These are phyloP conservation scores for Megaustenia siamemsis DNA, from an alignment of 2,888 invertebrate species.

Conservation along the genomic window DNA sequence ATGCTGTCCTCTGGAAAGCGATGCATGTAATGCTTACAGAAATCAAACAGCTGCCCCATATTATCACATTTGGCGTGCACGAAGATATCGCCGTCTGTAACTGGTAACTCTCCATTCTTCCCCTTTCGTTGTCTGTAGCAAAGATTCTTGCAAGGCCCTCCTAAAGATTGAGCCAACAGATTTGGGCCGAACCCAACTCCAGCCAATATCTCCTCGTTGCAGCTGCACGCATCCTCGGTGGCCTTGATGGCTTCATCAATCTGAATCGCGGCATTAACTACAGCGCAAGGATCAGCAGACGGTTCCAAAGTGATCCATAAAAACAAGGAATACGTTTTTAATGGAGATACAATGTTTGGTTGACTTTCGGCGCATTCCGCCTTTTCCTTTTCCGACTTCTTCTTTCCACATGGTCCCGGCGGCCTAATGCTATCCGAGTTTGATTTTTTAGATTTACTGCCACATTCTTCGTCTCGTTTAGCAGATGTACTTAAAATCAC, in stretches of 20 bases:
- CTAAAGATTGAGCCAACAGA: slow-evolving; percentile 45
- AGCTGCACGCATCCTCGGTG: slow-evolving; percentile 16
- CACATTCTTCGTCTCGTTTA: neutral
- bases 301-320: slow-evolving; percentile 51
- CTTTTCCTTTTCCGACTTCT: slow-evolving; percentile 4
- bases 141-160: slow-evolving; percentile 46
- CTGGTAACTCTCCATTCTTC: slow-evolving; percentile 40
- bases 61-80: slow-evolving; percentile 57
- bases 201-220: slow-evolving; percentile 46
- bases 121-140: slow-evolving; percentile 49
- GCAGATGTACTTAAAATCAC: neutral
- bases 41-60: slow-evolving; percentile 48
- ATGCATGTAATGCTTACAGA: slow-evolving; percentile 50
- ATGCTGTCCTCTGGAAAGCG: slow-evolving; percentile 50
- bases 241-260: slow-evolving; percentile 38
- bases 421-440: neutral
- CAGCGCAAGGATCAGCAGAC: slow-evolving; percentile 28
- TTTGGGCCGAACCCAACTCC: slow-evolving; percentile 58
- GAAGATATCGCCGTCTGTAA: slow-evolving; percentile 54
- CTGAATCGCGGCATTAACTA: slow-evolving; percentile 16
- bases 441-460: neutral
- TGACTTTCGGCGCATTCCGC: slow-evolving; percentile 31
- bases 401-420: neutral
- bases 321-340: slow-evolving; percentile 43
- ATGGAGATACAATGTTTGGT: slow-evolving; percentile 25